phyloP scores from a whole-genome alignment of 2,113 vertebrate genomes.

The Plotosus lineatus region DNA sequence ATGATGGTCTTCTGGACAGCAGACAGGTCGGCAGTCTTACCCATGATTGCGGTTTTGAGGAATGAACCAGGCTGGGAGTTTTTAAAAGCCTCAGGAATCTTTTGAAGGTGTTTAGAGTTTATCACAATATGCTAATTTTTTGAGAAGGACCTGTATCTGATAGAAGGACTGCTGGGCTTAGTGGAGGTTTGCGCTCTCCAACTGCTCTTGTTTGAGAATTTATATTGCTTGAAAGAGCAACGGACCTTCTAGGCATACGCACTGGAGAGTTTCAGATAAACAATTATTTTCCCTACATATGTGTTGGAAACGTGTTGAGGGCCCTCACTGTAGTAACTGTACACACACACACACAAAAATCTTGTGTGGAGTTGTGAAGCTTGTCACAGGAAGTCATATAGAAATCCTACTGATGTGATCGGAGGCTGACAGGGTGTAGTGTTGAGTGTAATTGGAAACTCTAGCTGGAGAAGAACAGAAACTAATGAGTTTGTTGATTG shows the following conservation, averaged over 20 bases:
- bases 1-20: too few relatives aligned
- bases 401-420: constrained; percentile 7
- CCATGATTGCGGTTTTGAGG: too few relatives aligned
- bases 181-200: too few relatives aligned
- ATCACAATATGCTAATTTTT: too few relatives aligned
- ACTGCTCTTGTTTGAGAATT: too few relatives aligned
- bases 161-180: too few relatives aligned
- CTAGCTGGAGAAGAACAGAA: background rate
- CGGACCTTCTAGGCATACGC: background rate
- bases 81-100: too few relatives aligned
- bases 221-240: background rate
- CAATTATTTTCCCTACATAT: background rate
- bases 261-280: background rate
- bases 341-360: too few relatives aligned
- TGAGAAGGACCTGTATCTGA: too few relatives aligned
- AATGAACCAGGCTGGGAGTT: too few relatives aligned
- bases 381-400: constrained; percentile 20
- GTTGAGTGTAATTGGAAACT: constrained; percentile 52
- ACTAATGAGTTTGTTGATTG: background rate
- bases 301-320: background rate
- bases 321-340: background rate
- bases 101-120: too few relatives aligned
- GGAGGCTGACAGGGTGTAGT: constrained; percentile 19
- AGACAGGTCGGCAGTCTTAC: too few relatives aligned
- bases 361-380: background rate